Percentiles rank a stretch among this genome's conserved stretches.
Evolutionary conservation across 2,113 vertebrate species (phyloP).

Genomic region (Nothoprocta perdicaria): DNA sequence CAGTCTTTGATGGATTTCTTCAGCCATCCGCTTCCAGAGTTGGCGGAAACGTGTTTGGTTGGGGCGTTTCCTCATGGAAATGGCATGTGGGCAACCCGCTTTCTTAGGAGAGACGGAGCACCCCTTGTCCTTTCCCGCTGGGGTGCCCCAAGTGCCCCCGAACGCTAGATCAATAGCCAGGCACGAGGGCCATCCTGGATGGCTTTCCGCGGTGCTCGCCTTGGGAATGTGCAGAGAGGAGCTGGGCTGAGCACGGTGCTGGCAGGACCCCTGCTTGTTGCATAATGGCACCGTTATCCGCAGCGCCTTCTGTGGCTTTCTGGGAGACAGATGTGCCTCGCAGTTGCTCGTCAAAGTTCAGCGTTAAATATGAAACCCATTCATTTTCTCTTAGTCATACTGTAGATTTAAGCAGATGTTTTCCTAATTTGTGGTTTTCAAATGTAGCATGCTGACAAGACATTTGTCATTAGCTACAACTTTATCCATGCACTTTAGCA

Average conservation of each 20-base stretch:
- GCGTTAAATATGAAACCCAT: constrained; percentile 69
- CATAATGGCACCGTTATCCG: constrained; percentile 44
- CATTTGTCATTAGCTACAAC: constrained; percentile 60
- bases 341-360: constrained; percentile 65
- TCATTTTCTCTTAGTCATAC: constrained; percentile 75
- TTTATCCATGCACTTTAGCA: constrained; percentile 62
- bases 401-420: constrained; percentile 69
- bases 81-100: rapidly evolving
- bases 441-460: constrained; percentile 67
- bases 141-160: neutral
- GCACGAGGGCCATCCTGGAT: neutral
- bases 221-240: neutral
- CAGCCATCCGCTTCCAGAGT: neutral
- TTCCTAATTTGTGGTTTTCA: constrained; percentile 66
- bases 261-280: constrained; percentile 25
- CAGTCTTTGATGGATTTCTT: neutral
- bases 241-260: constrained; percentile 32
- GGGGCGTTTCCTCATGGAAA: neutral
- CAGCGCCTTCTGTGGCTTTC: neutral
- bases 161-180: neutral
- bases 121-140: neutral
- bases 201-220: constrained; percentile 18
- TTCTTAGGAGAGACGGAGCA: neutral
- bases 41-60: neutral
- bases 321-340: constrained; percentile 61